A percentile compares a stretch with the other conserved stretches of the same genome.
Conservation (phyloP, 92 coral and sea anemone species). For the Actinernus sp. region DNA sequence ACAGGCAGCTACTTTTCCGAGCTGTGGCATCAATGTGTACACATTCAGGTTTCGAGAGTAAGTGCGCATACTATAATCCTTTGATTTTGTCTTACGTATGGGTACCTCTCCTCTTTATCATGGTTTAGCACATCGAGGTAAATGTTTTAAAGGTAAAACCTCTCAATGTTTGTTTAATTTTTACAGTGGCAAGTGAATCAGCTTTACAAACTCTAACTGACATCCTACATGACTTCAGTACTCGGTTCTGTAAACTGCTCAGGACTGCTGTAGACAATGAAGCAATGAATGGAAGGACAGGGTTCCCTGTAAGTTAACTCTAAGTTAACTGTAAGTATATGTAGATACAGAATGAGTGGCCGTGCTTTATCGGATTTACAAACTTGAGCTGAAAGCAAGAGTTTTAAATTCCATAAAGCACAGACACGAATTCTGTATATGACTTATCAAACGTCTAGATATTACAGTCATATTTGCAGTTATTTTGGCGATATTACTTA, state of each 20-base stretch:
- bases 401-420: too few species aligned
- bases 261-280: constrained; percentile 81
- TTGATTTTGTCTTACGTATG: too few species aligned
- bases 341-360: too few species aligned
- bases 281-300: constrained; percentile 84
- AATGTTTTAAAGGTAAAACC: too few species aligned
- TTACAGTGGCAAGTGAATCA: constrained; percentile 85
- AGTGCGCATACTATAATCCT: too few species aligned
- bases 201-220: constrained; percentile 92
- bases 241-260: constrained; percentile 79
- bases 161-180: neutral
- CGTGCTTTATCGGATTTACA: too few species aligned
- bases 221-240: constrained; percentile 81
- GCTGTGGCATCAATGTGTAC: constrained; percentile 94
- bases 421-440: too few species aligned
- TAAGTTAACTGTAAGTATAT: neutral
- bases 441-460: too few species aligned
- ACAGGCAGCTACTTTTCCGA: constrained; percentile 80
- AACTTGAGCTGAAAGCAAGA: too few species aligned
- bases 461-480: too few species aligned
- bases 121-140: too few species aligned
- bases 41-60: constrained; percentile 94
- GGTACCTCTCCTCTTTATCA: too few species aligned
- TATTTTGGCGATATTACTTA: neutral
- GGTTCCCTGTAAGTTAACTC: constrained; percentile 81